These are phyloP conservation scores for Pterocles gutturalis DNA, from an alignment of 2,113 vertebrate species.

Conservation along the genomic window DNA sequence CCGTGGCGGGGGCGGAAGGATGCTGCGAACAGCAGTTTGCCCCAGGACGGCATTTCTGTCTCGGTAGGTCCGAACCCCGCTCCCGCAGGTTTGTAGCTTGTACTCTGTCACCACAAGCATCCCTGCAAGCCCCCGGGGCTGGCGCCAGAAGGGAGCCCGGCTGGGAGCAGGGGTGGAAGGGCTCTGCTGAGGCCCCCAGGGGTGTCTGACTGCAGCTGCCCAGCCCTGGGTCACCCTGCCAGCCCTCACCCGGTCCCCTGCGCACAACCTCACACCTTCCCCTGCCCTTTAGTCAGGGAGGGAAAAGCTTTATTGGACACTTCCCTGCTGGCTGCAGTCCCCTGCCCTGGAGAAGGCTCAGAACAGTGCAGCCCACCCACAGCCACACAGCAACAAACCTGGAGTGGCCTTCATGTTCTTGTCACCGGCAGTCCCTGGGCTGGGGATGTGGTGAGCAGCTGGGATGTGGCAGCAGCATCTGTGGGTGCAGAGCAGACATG, in stretches of 20 bases:
- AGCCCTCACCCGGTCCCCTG: rapidly evolving
- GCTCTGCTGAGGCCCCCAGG: neutral
- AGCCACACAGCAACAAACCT: rapidly evolving
- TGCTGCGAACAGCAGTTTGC: neutral
- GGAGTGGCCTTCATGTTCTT: rapidly evolving
- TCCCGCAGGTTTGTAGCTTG: neutral
- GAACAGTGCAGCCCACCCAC: neutral
- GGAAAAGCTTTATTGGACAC: no score
- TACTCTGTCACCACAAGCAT: neutral
- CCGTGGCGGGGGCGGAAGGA: no score
- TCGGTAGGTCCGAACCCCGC: rapidly evolving
- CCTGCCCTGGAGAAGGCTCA: neutral
- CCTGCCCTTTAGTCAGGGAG: neutral
- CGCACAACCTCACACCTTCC: neutral
- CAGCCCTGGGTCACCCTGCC: neutral
- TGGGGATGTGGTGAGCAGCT: rapidly evolving
- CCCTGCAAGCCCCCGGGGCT: rapidly evolving
- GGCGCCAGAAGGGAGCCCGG: neutral
- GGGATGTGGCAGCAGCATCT: no score
- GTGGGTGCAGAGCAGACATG: rapidly evolving
- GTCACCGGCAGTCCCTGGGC: neutral
- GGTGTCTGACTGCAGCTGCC: neutral
- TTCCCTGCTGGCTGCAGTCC: neutral
- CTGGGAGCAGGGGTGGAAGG: neutral
- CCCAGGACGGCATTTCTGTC: no score